Conservation (phyloP, 2,797 vertebrate genomes). For the Aplochiton taeniatus region DNA sequence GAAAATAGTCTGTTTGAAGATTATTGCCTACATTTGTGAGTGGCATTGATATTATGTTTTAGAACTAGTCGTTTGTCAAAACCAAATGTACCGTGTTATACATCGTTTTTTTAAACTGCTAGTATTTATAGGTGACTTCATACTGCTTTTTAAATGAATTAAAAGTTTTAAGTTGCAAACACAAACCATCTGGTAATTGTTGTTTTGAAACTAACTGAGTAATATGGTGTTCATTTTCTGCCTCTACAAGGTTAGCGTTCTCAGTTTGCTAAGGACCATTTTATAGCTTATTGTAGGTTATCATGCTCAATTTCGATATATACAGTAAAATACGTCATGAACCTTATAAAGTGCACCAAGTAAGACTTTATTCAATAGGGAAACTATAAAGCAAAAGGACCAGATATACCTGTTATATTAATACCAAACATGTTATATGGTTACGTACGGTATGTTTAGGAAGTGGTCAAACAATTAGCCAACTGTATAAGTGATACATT, state of each 20-base stretch:
- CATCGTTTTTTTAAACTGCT: neutral
- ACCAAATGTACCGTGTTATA: neutral
- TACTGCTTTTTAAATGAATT: slow-evolving; percentile 9
- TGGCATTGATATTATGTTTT: neutral
- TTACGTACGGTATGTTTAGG: neutral
- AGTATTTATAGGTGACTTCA: slow-evolving; percentile 1
- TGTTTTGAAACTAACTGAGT: neutral
- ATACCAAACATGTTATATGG: no score
- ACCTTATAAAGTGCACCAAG: no score
- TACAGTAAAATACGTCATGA: no score
- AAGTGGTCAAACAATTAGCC: slow-evolving; percentile 2
- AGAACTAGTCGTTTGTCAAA: neutral
- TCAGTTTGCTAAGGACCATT: no score
- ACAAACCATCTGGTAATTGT: slow-evolving; percentile 12
- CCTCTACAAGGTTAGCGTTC: no score
- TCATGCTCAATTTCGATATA: no score
- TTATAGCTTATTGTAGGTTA: no score
- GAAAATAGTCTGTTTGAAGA: neutral
- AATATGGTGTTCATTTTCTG: neutral
- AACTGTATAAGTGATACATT: neutral
- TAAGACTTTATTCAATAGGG: no score
- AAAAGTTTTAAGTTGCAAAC: slow-evolving; percentile 20
- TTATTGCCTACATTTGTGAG: neutral
- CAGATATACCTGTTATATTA: no score
- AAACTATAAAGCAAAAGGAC: no score